Percentiles rank a stretch among this genome's conserved stretches.
Conservation (phyloP, 2,113 vertebrate species). For the Erinaceus europaeus region DNA sequence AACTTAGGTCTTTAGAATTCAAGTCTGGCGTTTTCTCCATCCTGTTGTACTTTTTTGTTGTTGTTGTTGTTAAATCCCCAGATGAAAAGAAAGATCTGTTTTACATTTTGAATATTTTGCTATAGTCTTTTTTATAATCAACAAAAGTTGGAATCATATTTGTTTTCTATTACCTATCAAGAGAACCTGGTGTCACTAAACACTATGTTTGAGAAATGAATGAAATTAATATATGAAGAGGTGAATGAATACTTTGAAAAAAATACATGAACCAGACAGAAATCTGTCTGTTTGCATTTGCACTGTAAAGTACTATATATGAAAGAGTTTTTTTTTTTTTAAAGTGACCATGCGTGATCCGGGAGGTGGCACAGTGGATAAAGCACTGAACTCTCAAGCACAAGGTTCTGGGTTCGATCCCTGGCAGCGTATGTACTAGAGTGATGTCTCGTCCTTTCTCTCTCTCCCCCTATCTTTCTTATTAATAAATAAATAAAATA, state of each 20-base stretch:
- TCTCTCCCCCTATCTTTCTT: too few species aligned
- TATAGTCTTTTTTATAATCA: not conserved
- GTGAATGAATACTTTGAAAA: not conserved
- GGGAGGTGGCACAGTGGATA: too few species aligned
- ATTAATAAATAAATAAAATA: too few species aligned
- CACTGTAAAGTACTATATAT: not conserved
- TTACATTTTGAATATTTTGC: not conserved
- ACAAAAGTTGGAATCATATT: not conserved
- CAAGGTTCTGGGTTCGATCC: too few species aligned
- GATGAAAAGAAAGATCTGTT: not conserved
- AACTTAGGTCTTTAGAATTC: not conserved
- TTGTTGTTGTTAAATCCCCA: not conserved
- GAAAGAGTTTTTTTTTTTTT: too few species aligned
- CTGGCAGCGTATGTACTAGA: too few species aligned
- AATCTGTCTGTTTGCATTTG: not conserved
- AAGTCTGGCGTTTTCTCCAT: not conserved
- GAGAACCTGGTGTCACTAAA: not conserved
- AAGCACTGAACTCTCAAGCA: too few species aligned
- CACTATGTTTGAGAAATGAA: not conserved
- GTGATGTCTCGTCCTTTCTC: too few species aligned
- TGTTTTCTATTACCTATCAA: not conserved
- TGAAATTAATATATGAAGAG: not conserved
- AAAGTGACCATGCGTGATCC: too few species aligned
- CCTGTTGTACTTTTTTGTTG: too few species aligned
- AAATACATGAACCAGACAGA: not conserved